Evolutionary conservation across 2,113 vertebrate species (phyloP).

Genomic region (Brevimyrus niger): DNA sequence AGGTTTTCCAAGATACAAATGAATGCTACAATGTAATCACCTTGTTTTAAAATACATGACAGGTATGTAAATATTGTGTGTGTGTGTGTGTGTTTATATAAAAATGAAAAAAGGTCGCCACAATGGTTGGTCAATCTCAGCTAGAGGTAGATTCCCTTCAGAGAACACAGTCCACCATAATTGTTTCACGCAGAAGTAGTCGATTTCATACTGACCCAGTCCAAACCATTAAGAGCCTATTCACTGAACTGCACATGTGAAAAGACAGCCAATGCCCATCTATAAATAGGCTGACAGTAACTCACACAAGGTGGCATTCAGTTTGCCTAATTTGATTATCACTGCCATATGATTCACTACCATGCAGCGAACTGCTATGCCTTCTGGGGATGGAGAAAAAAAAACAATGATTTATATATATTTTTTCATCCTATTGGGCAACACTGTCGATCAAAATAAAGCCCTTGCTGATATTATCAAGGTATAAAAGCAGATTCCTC

Average conservation of each 20-base stretch:
- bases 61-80: not conserved
- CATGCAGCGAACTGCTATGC: not conserved
- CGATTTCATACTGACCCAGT: slow-evolving; percentile 35
- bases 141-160: not conserved
- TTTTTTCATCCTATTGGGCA: not conserved
- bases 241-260: slow-evolving; percentile 32
- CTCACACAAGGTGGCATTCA: not conserved
- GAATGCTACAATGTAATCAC: not conserved
- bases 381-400: not conserved
- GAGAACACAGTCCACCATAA: slow-evolving; percentile 17
- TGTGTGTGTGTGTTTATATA: no score
- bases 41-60: not conserved
- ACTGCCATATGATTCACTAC: not conserved
- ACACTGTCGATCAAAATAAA: not conserved
- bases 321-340: slow-evolving; percentile 17
- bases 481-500: not conserved
- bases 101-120: not conserved
- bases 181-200: slow-evolving; percentile 42
- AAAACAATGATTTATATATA: not conserved
- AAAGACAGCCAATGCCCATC: not conserved
- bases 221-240: slow-evolving; percentile 42
- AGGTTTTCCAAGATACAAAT: not conserved
- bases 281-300: not conserved
- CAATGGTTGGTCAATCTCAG: not conserved
- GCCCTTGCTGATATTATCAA: not conserved